A percentile compares a stretch with the other conserved stretches of the same genome.
Conservation (phyloP, 1,140 invertebrate species). For the Araneus ventricosus region DNA sequence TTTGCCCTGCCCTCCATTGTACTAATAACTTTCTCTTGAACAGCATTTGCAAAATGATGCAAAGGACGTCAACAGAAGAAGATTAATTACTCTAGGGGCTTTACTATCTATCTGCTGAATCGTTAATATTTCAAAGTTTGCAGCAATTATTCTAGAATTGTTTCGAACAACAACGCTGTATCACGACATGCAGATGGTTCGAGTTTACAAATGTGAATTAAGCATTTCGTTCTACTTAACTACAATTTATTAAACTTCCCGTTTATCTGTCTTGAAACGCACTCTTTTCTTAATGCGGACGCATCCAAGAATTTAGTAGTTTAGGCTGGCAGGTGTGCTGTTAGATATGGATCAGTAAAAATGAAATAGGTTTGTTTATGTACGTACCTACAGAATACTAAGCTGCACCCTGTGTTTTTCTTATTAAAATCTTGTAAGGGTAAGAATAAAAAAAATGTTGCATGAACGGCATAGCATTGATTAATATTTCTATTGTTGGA, state of each 20-base stretch:
- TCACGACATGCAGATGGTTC: not conserved
- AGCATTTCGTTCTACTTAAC: not conserved
- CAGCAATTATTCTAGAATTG: not conserved
- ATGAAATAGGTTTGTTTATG: no score
- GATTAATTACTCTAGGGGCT: not conserved
- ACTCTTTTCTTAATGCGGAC: no score
- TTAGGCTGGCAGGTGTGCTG: no score
- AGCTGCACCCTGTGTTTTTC: no score
- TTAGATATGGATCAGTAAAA: no score
- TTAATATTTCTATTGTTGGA: no score
- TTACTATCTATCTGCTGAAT: not conserved
- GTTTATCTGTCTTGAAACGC: not conserved
- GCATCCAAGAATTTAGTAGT: no score
- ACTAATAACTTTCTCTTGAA: not conserved
- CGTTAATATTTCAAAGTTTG: not conserved
- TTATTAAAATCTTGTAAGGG: no score
- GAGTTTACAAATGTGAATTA: not conserved
- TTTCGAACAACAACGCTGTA: not conserved
- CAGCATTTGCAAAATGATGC: not conserved
- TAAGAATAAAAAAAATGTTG: no score
- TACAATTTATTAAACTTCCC: not conserved
- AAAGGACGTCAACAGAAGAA: not conserved
- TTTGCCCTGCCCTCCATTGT: not conserved
- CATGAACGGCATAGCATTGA: no score
- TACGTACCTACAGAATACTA: no score